Evolutionary conservation across 2,888 invertebrate species (phyloP), one percentile per base, ranked within the genome.

Genomic region (Drosophila antonietae): DNA sequence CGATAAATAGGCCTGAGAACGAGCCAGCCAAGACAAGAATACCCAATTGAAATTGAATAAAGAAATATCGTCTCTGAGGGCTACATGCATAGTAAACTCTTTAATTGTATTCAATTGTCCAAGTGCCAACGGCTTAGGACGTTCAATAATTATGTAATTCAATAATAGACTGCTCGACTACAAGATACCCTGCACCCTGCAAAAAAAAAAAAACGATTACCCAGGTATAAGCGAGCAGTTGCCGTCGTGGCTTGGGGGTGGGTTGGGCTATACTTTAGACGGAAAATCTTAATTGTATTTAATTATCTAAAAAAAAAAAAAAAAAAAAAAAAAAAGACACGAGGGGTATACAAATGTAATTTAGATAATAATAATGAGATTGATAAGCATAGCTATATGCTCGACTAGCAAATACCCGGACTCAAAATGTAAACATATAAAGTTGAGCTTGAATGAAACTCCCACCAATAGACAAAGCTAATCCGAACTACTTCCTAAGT

Each of bases 1-100:
- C 33, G 43, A 44, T 9, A 15, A 57, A 57, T 28, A 31, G 31
- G 8, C 14, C n/a, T 31, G 41, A 39, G n/a, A 56, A 18, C 55
- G 12, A 39, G 18, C 39, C 15, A 39, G 6, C 41, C 15, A 41
- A 41, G n/a, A 10, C 44, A 44, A 52, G 49, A 28, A 51, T 64
- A 61, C 15, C 14, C 18, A 49, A 62, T 37, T 52, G 52, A 20
- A 37, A 62, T 37, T 52, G 52, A 14, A 37, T 23, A 10, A 3
- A 37, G 7, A 10, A 3, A 41, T 7, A 41, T 41, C 8, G 12
- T 23, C n/a, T 59, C 14, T 20, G 10, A 15, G 6, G 37, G 9
- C 18, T 7, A 15, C 6, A 7, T 15, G 14, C 20, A 14, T 23
- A 46, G 23, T 15, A 2, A 47, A n/a, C 44, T 23, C n/a, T 12